Evolutionary conservation across 2,113 vertebrate genomes (phyloP).

Genomic region (Amia ocellicauda): DNA sequence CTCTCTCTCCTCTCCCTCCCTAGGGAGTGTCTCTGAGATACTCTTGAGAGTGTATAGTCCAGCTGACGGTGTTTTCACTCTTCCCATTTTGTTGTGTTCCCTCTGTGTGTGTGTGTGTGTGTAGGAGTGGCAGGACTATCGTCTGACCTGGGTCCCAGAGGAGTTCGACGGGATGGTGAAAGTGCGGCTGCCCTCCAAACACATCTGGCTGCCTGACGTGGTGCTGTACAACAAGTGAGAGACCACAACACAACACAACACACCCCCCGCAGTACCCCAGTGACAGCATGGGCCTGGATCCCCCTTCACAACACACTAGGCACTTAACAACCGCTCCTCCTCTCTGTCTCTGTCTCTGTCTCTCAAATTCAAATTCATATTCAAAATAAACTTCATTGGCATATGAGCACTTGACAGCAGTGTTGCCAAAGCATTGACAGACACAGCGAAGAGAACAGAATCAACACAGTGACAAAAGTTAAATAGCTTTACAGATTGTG

Average conservation of each 20-base stretch:
- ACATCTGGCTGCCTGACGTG: constrained; percentile 97
- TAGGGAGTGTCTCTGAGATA: background rate
- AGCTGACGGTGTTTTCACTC: no score
- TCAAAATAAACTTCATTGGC: no score
- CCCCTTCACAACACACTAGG: background rate
- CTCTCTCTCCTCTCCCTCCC: constrained; percentile 7
- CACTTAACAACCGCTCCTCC: background rate
- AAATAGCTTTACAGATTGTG: no score
- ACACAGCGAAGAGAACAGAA: no score
- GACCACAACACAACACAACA: background rate
- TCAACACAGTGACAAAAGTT: no score
- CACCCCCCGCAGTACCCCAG: background rate
- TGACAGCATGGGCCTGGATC: background rate
- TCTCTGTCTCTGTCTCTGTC: no score
- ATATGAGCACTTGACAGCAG: no score
- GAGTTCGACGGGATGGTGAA: constrained; percentile 96
- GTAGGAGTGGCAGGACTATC: constrained; percentile 97
- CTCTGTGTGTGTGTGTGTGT: background rate
- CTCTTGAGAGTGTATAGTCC: no score
- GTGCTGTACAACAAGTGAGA: constrained; percentile 98
- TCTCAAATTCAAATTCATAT: no score
- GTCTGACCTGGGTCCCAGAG: constrained; percentile 88
- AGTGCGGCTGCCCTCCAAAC: constrained; percentile 92
- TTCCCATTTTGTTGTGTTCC: no score
- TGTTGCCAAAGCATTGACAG: no score